Conservation (phyloP, 2,113 vertebrate genomes). For the Pardalotus punctatus region DNA sequence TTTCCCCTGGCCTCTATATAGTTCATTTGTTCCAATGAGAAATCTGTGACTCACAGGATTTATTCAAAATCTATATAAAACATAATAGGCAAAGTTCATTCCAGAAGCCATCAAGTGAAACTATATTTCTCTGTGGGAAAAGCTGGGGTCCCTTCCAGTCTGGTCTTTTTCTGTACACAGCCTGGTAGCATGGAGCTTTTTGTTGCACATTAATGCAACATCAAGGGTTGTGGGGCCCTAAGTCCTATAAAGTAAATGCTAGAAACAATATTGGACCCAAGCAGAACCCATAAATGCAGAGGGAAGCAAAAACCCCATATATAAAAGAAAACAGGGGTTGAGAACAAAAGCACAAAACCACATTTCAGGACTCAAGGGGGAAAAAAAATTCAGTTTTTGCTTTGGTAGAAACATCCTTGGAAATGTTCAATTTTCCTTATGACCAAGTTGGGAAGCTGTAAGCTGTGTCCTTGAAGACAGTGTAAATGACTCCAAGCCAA, state of each 20-base stretch:
- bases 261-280: conserved; percentile 17
- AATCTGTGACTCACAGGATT: conserved; percentile 50
- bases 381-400: background rate
- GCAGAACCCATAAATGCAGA: conserved; percentile 7
- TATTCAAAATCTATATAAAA: conserved; percentile 60
- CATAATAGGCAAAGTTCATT: conserved; percentile 49
- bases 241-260: conserved; percentile 17
- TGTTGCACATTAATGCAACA: background rate
- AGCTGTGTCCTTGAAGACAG: background rate
- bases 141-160: conserved; percentile 47
- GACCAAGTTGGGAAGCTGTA: background rate
- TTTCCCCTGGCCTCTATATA: conserved; percentile 28
- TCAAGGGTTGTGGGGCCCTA: background rate
- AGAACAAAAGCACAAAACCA: background rate
- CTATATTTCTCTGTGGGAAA: conserved; percentile 36
- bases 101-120: conserved; percentile 46
- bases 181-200: conserved; percentile 20
- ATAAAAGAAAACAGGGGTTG: background rate
- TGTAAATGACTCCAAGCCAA: background rate
- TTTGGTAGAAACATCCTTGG: background rate
- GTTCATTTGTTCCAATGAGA: conserved; percentile 32
- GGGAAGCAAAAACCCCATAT: background rate
- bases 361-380: background rate
- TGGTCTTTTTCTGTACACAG: conserved; percentile 38
- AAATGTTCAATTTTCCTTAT: conserved; percentile 31